These are phyloP conservation scores for Iphiclides podalirius DNA, from an alignment of 2,888 invertebrate genomes.

Conservation along the genomic window DNA sequence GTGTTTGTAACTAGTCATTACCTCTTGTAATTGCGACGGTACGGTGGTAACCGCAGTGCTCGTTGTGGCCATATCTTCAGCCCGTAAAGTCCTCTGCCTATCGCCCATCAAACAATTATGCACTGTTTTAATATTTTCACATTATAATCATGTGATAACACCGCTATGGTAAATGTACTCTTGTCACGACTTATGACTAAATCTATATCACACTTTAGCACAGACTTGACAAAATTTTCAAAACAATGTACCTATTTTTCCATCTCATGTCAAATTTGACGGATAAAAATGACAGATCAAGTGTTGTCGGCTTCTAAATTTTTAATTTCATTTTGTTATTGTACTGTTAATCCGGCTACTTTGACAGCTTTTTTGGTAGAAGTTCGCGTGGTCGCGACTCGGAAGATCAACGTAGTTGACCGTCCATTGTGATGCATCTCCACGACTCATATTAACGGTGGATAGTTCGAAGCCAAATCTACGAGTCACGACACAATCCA, in stretches of 20 bases:
- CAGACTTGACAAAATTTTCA: conserved; percentile 10
- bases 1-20: conserved; percentile 38
- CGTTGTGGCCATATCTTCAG: conserved; percentile 70
- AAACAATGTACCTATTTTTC: conserved; percentile 2
- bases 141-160: conserved; percentile 26
- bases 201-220: conserved; percentile 18
- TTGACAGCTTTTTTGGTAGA: too few relatives aligned
- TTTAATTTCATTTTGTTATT: too few relatives aligned
- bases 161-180: conserved; percentile 25
- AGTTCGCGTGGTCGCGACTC: too few relatives aligned
- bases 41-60: conserved; percentile 68
- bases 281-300: background rate
- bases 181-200: conserved; percentile 21
- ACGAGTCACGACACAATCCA: too few relatives aligned
- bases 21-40: conserved; percentile 62
- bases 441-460: too few relatives aligned
- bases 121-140: conserved; percentile 37
- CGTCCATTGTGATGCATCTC: too few relatives aligned
- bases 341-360: too few relatives aligned
- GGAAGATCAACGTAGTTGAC: too few relatives aligned
- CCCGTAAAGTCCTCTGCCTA: conserved; percentile 38
- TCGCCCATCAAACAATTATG: conserved; percentile 62
- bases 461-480: too few relatives aligned
- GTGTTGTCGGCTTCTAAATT: conserved; percentile 3
- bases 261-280: conserved; percentile 12